Base-by-base conservation (phyloP, 2,113 vertebrate species). In the Malaclemys terrapin region DNA sequence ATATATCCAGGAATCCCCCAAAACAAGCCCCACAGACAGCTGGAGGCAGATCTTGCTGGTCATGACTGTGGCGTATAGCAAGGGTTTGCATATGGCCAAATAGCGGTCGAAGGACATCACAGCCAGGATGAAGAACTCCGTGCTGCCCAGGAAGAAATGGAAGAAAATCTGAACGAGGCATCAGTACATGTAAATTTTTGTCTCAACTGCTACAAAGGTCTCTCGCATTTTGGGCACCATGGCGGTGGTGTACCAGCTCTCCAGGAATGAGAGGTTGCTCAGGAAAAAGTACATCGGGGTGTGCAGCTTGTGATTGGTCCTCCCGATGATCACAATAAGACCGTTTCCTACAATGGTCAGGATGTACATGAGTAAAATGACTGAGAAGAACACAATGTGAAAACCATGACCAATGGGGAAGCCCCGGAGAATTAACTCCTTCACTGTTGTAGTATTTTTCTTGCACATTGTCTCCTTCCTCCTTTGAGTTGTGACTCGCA, bases 161-260 rank as follows among this genome's bases (percentile, higher is more conserved):
- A 97, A 95, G 50, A 96, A 95, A 57, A 87, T 49, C 78, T 96
- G 94, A 2, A 93, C 16, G 45, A 95, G 82, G 81, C 97, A 97
- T 72, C 93, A 94, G 42, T 38, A 8, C 10, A 42, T 79, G 65
- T 84, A 89, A 45, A 95, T 95, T 10, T 38, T 50, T 11, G 85
- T 78, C 85, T 57, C 92, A 7, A 69, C 22, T 24, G 89, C 93
- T 45, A 96, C 56, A 17, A 95, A 94, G 3, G 90, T 95, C 90
- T 94, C 93, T 12, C 95, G 84, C 42, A 94, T 78, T 84, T 96
- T 95, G 53, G 96, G 95, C 45, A 94, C 89, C 52, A 94, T 50
- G 0, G 89, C 89, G 78, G 97, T 94, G 42, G 96, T 94, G 2
- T 94, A 95, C 89, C 94, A 53, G 52, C 19, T 53, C 52, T 53